A percentile compares a stretch with the other conserved stretches of the same genome.
These are phyloP conservation scores for Bombus vancouverensis DNA, from an alignment of 1,140 invertebrate species.

Conservation along the genomic window DNA sequence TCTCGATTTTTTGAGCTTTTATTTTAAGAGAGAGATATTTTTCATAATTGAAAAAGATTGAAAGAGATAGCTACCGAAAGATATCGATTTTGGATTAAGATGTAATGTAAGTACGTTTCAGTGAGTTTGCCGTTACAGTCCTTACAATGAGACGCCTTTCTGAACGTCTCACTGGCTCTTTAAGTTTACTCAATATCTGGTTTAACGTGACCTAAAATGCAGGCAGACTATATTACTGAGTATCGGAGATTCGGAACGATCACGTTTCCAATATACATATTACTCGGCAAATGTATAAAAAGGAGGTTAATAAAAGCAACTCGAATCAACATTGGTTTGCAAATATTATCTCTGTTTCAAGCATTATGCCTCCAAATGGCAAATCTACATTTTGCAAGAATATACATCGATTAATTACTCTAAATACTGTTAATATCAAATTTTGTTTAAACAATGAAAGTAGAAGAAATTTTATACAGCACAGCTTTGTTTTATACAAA, in stretches of 20 bases:
- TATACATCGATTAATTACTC: background rate
- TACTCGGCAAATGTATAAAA: constrained; percentile 26
- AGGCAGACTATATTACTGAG: constrained; percentile 21
- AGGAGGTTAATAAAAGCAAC: constrained; percentile 30
- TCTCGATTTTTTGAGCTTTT: no score
- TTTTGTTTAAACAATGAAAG: background rate
- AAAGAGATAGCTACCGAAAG: no score
- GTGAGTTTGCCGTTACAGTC: background rate
- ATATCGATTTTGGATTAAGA: no score
- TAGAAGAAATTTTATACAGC: background rate
- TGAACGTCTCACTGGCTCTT: background rate
- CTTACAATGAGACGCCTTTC: background rate
- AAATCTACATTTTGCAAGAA: background rate
- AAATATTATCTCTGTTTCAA: constrained; percentile 22
- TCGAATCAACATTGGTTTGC: constrained; percentile 21
- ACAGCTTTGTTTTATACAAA: background rate
- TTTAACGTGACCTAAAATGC: constrained; percentile 25
- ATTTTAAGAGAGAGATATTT: no score
- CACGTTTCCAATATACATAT: constrained; percentile 36
- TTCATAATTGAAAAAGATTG: no score
- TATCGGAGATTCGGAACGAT: constrained; percentile 39
- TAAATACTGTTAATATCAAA: background rate
- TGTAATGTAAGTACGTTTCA: background rate
- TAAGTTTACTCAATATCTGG: constrained; percentile 22
- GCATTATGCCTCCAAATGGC: background rate